Evolutionary conservation across 2,113 vertebrate genomes (phyloP), one percentile per base, ranked within the genome.

Genomic region (Taxidea taxus): DNA sequence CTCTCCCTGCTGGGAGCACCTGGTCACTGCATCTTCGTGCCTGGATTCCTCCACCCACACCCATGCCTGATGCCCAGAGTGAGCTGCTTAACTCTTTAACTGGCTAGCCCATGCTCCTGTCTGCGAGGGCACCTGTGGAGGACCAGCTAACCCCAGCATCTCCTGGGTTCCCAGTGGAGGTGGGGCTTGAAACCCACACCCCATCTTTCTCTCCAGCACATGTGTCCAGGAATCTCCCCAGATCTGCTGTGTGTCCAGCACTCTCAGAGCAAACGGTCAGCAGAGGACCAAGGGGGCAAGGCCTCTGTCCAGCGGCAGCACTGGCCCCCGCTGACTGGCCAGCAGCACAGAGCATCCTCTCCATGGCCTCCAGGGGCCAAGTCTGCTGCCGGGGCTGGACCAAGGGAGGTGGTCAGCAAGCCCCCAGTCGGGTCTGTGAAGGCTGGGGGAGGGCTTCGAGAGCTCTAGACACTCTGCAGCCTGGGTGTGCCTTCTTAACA

Each of bases 11-110:
- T 84, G 15, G 5, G 37, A 31, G 27, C 81, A 7, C 27, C 56
- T 60, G 34, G 56, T 37, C 15, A 4, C 8, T 37, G 6, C 37
- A 37, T 29, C 8, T 16, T 31, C 10, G 3, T 6, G 23, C 56
- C 25, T 31, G 54, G 37, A 29, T 3, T 39, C 56, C 31, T 60
- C 82, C 81, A 7, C 54, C 56, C 37, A 29, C 7, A 37, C 15
- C 37, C 27, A 2, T 9, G 23, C 37, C 27, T 0, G 56, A 15
- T 2, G 9, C 39, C 37, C 27, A 2, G 56, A 18, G 15, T 3
- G 37, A 23, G 15, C 81, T 12, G 9, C 9, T 18, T 29, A 2
- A 31, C 81, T 84, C 37, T 39, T 18, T 25, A 2, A 25, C 12
- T 7, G 1, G 13, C 77, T 21, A 56, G 31, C 51, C 8, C 1